Base-by-base conservation (phyloP, 2,888 invertebrate species). In the Lasioglossum morio region DNA sequence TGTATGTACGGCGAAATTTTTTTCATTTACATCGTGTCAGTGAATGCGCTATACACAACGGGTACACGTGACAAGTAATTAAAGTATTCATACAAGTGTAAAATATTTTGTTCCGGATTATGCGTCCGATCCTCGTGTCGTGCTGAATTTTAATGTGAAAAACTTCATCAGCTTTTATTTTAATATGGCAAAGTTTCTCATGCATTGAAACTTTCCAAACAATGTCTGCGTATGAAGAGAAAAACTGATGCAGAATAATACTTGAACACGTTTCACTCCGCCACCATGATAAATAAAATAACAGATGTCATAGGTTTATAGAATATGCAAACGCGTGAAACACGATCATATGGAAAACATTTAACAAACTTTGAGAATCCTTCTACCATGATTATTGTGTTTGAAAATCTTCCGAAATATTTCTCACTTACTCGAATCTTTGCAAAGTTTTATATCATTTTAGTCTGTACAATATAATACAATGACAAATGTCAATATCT, bases 121-220 rank as follows among this genome's bases (percentile, higher is more conserved):
- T 70, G 70, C 70, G 23, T 14, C 40, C n/a, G 37, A 23, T 69
- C 23, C 63, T 63, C 69, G 4, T 23, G 69, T 63, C 69, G 69
- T 19, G 69, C 37, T 69, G 69, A 69, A 69, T 69, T 69, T 69
- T 69, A 69, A 69, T 69, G 69, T 37, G 69, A 37, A 69, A 69
- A 69, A 69, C 69, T 69, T 69, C 69, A 69, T 69, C 69, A 69
- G 69, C 37, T 69, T 69, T 69, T 69, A 69, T 69, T 69, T 69
- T 69, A 69, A 69, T 69, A 69, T 34, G 37, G 23, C 69, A 46
- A 66, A 48, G 27, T 77, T 69, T 34, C 23, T 19, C 69, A 69
- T 37, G 69, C 69, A 69, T 69, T 37, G 23, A 37, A 37, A 69
- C 69, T 37, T 69, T 23, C 69, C 69, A 10, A 69, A 69, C 23